Evolutionary conservation across 1,140 invertebrate genomes (phyloP).

Genomic region (Lasioglossum baleicum): DNA sequence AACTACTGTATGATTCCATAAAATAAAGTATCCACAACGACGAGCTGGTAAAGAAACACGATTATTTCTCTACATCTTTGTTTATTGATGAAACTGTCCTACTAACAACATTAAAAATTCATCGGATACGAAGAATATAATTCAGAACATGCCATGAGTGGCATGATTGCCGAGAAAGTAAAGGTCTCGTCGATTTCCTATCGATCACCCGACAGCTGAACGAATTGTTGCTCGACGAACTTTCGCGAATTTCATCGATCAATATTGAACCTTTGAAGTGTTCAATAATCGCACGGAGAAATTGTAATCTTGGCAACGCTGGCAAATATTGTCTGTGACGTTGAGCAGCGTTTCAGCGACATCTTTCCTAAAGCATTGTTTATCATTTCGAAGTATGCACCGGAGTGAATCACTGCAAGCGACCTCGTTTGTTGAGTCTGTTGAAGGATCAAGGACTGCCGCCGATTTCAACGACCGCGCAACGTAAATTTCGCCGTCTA

Average conservation of each 20-base stretch:
- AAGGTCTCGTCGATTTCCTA: conserved; percentile 8
- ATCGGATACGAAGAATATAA: neutral
- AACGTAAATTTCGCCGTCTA: conserved; percentile 17
- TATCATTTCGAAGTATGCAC: conserved; percentile 19
- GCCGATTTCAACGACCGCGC: conserved; percentile 26
- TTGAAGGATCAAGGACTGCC: conserved; percentile 52
- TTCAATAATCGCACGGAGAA: neutral
- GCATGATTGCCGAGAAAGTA: neutral
- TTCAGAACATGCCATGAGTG: neutral
- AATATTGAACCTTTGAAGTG: neutral
- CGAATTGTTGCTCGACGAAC: conserved; percentile 4
- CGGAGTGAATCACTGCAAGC: conserved; percentile 45
- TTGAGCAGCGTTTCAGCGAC: no score
- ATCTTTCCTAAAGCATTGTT: neutral
- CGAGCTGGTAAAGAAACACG: no score
- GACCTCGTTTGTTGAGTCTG: conserved; percentile 51
- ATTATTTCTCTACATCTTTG: no score
- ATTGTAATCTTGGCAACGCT: neutral
- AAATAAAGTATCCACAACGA: no score
- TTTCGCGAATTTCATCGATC: conserved; percentile 18
- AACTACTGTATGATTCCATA: no score
- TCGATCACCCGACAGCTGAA: conserved; percentile 12
- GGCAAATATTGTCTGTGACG: neutral
- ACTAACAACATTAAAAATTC: no score
- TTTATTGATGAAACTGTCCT: no score